Percentiles rank a stretch among this genome's conserved stretches.
These are phyloP conservation scores for Priocnemis perturbator DNA, from an alignment of 2,888 invertebrate genomes.

Conservation along the genomic window DNA sequence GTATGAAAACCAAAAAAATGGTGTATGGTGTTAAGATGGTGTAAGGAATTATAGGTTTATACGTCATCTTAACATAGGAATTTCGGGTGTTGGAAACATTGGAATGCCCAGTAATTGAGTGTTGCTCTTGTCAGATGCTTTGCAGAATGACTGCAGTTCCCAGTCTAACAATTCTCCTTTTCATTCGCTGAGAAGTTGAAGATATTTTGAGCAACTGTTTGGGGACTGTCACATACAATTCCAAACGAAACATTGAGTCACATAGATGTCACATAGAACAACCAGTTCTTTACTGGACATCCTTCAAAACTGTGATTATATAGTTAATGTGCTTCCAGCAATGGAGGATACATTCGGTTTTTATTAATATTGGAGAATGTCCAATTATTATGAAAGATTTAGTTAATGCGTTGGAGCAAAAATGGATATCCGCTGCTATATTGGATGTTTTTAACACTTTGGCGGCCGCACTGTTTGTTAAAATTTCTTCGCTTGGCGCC, in stretches of 20 bases:
- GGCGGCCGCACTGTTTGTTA: slow-evolving; percentile 12
- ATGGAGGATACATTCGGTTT: slow-evolving; percentile 76
- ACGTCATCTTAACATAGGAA: slow-evolving; percentile 76
- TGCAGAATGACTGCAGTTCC: too few relatives aligned
- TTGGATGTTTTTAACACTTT: slow-evolving; percentile 70
- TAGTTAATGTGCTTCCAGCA: slow-evolving; percentile 77
- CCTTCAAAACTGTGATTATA: slow-evolving; percentile 77
- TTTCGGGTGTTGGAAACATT: slow-evolving; percentile 78
- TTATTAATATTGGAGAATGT: slow-evolving; percentile 80
- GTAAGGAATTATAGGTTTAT: slow-evolving; percentile 72
- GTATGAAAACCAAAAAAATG: slow-evolving; percentile 70
- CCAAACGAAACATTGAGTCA: slow-evolving; percentile 43
- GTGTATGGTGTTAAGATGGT: slow-evolving; percentile 71
- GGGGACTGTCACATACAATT: slow-evolving; percentile 67
- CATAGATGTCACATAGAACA: slow-evolving; percentile 67
- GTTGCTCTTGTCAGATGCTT: too few relatives aligned
- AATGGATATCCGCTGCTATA: slow-evolving; percentile 78
- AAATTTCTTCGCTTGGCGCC: slow-evolving; percentile 19
- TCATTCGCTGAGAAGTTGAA: slow-evolving; percentile 75
- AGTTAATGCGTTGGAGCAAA: slow-evolving; percentile 76
- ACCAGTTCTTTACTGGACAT: slow-evolving; percentile 66
- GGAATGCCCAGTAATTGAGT: slow-evolving; percentile 75
- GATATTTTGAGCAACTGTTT: slow-evolving; percentile 74
- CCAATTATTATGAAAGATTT: slow-evolving; percentile 78
- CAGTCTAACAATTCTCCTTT: too few relatives aligned